These are phyloP conservation scores for Clivina fossor DNA, from an alignment of 2,888 invertebrate species.

Conservation along the genomic window DNA sequence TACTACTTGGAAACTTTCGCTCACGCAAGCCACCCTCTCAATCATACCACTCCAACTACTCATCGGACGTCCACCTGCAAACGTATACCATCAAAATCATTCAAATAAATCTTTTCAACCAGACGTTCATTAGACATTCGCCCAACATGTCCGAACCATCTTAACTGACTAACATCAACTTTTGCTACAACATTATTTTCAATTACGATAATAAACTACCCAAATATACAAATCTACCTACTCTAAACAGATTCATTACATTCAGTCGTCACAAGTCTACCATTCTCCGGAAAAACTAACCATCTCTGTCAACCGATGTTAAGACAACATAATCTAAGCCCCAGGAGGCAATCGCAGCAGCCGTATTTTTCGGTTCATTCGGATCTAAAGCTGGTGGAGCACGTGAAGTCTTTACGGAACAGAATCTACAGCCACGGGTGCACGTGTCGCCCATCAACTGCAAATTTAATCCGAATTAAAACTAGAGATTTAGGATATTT, in stretches of 20 bases:
- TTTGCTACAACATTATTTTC: too few relatives aligned
- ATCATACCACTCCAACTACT: too few relatives aligned
- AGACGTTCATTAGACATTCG: too few relatives aligned
- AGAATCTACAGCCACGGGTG: conserved; percentile 96
- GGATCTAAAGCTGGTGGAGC: conserved; percentile 88
- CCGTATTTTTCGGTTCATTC: conserved; percentile 89
- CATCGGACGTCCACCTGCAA: too few relatives aligned
- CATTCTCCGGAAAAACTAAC: conserved; percentile 53
- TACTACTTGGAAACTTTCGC: too few relatives aligned
- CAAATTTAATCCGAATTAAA: conserved; percentile 41
- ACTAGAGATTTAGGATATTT: background rate
- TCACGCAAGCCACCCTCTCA: too few relatives aligned
- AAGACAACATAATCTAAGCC: conserved; percentile 96
- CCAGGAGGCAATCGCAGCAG: conserved; percentile 89
- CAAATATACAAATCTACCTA: background rate
- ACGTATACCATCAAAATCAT: conserved; percentile 5
- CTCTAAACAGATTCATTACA: conserved; percentile 15
- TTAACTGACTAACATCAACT: too few relatives aligned
- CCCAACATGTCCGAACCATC: too few relatives aligned
- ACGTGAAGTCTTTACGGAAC: conserved; percentile 95
- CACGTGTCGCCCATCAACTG: conserved; percentile 99
- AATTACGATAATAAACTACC: too few relatives aligned
- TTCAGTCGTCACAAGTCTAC: conserved; percentile 20
- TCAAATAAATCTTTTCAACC: too few relatives aligned
- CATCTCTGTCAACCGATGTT: conserved; percentile 97